Evolutionary conservation across 2,113 vertebrate genomes (phyloP).

Genomic region (Arenaria interpres): DNA sequence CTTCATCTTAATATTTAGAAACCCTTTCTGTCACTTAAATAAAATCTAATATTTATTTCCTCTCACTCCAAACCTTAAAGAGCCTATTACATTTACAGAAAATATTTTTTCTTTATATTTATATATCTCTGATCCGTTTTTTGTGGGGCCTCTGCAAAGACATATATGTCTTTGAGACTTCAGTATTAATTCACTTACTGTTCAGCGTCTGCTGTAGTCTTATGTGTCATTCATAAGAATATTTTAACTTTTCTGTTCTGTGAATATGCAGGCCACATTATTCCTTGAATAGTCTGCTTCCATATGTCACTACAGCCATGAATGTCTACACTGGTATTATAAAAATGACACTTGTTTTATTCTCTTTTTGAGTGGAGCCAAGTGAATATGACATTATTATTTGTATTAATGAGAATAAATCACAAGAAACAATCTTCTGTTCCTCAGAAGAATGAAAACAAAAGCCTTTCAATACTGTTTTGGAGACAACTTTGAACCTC

Average conservation of each 20-base stretch:
- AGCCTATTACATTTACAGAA: not conserved
- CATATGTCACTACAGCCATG: not conserved
- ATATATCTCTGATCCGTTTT: not conserved
- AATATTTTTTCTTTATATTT: not conserved
- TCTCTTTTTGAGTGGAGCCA: not conserved
- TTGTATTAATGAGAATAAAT: not conserved
- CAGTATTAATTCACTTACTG: not conserved
- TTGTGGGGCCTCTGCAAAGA: not conserved
- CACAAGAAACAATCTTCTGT: not conserved
- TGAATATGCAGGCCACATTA: not conserved
- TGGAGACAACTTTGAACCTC: not conserved
- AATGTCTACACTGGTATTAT: not conserved
- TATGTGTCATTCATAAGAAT: not conserved
- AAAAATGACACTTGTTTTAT: not conserved
- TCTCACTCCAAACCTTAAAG: not conserved
- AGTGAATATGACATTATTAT: not conserved
- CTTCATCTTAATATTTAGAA: not conserved
- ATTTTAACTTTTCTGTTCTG: not conserved
- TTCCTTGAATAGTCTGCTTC: not conserved
- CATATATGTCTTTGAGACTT: not conserved
- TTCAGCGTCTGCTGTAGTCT: not conserved
- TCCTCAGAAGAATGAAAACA: not conserved
- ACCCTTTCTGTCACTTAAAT: not conserved
- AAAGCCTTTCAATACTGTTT: not conserved
- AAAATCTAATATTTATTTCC: not conserved